Conservation (phyloP, 2,888 invertebrate species). For the Reticulitermes lucifugus region DNA sequence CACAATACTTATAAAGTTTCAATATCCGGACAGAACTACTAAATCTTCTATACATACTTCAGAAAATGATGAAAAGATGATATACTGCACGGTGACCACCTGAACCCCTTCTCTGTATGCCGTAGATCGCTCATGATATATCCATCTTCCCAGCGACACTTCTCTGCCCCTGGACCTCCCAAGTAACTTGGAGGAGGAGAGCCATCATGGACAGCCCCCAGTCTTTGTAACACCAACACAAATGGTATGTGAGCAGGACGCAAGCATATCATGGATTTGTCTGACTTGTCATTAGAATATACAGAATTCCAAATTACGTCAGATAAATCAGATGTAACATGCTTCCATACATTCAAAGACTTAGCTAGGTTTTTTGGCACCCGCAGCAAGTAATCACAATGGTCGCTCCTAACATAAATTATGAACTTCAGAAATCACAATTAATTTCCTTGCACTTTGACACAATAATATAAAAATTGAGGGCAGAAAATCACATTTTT, state of each 20-base stretch:
- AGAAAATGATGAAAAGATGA: conserved; percentile 95
- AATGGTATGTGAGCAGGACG: not conserved
- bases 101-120: conserved; percentile 94
- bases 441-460: too few species aligned
- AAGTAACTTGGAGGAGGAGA: conserved; percentile 94
- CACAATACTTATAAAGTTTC: too few species aligned
- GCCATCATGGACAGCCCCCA: conserved; percentile 96
- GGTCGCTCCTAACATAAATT: too few species aligned
- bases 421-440: too few species aligned
- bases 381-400: too few species aligned
- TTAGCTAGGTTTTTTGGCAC: too few species aligned
- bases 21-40: too few species aligned
- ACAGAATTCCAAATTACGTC: too few species aligned
- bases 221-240: conserved; percentile 65
- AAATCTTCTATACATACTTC: conserved; percentile 73
- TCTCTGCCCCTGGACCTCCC: conserved; percentile 94
- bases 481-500: too few species aligned
- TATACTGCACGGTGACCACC: conserved; percentile 94
- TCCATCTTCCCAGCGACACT: conserved; percentile 95
- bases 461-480: too few species aligned
- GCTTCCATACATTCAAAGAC: too few species aligned
- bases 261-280: not conserved
- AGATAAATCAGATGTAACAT: too few species aligned
- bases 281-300: not conserved
- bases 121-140: conserved; percentile 96